phyloP scores from a whole-genome alignment of 2,888 invertebrate species.

The Calliphora vomitoria region DNA sequence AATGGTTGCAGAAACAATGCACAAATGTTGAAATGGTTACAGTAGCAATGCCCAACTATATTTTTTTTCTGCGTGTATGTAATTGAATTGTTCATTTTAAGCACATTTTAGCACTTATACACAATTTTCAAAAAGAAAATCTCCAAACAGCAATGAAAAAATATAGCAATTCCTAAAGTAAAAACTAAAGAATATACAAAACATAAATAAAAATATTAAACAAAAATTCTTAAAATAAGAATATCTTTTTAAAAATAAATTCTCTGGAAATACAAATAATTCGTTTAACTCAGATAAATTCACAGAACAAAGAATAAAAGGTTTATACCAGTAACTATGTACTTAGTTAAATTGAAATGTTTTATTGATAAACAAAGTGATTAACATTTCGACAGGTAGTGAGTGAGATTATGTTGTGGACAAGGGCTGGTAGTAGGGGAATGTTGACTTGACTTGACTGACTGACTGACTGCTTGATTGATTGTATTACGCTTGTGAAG shows the following conservation, averaged over 20 bases:
- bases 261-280: too few species aligned
- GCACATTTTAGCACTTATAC: background rate
- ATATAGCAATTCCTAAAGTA: too few species aligned
- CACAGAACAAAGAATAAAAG: background rate
- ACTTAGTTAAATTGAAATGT: background rate
- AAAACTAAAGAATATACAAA: too few species aligned
- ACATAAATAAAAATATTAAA: too few species aligned
- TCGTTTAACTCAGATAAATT: background rate
- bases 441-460: constrained; percentile 19
- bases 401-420: background rate
- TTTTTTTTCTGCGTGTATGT: too few species aligned
- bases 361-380: constrained; percentile 9
- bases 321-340: background rate
- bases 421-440: background rate
- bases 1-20: too few species aligned
- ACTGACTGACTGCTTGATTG: constrained; percentile 14
- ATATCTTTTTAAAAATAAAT: background rate
- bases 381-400: constrained; percentile 50
- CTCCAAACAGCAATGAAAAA: background rate
- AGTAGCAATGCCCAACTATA: too few species aligned
- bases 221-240: background rate
- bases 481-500: constrained; percentile 3
- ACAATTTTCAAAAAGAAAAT: background rate
- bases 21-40: too few species aligned
- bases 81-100: too few species aligned